Conservation (phyloP, 37 sponge, comb jelly and placozoan genomes). For the Cladorhizidae sp. region DNA sequence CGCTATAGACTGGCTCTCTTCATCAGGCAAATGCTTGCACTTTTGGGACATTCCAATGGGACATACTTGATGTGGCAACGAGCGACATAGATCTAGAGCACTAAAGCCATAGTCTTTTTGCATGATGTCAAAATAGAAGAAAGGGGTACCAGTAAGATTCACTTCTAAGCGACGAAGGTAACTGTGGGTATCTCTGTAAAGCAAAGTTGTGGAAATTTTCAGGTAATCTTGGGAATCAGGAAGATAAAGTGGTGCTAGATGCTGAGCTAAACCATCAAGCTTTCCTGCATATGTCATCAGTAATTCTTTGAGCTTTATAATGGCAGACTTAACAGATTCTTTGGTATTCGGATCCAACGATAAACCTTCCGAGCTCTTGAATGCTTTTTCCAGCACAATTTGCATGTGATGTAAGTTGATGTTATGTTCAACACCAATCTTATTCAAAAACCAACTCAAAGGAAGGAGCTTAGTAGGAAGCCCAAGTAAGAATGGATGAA, state of each 20-base stretch:
- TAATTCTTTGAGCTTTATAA: not conserved
- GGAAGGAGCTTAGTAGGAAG: slow-evolving; percentile 5
- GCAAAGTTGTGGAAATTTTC: slow-evolving; percentile 3
- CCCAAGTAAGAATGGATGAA: slow-evolving; percentile 42
- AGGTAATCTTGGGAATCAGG: slow-evolving; percentile 2
- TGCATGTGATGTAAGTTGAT: slow-evolving; percentile 15
- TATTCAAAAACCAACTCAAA: not conserved
- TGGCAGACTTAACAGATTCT: not conserved
- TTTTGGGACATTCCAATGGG: slow-evolving; percentile 14
- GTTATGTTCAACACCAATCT: not conserved
- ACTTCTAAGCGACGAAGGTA: not conserved
- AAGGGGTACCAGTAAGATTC: not conserved
- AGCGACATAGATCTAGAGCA: too few relatives aligned
- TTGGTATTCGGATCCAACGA: slow-evolving; percentile 21
- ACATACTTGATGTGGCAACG: slow-evolving; percentile 17
- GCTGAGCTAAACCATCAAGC: not conserved
- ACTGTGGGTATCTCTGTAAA: slow-evolving; percentile 17
- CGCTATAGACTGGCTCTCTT: not conserved
- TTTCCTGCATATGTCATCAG: not conserved
- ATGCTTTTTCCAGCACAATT: slow-evolving; percentile 13
- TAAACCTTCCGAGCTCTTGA: not conserved
- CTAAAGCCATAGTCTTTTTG: slow-evolving; percentile 1
- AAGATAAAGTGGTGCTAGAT: slow-evolving; percentile 23
- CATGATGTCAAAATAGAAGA: not conserved
- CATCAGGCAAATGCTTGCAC: not conserved